Conservation (phyloP, 2,797 vertebrate genomes). For the Neolamprologus multifasciatus region DNA sequence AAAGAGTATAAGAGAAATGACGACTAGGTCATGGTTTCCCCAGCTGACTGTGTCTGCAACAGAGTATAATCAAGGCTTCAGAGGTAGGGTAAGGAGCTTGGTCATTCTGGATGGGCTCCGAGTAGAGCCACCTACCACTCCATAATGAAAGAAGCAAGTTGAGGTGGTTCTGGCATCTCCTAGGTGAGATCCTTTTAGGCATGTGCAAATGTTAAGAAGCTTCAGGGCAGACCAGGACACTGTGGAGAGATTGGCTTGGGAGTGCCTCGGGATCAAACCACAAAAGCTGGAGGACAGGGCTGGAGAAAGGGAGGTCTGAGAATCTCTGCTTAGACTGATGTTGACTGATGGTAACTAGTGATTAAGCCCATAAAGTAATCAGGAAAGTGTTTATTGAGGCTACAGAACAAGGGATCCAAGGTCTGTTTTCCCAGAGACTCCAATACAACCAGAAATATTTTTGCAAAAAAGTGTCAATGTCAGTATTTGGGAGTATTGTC, state of each 20-base stretch:
- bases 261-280: neutral
- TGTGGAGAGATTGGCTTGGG: neutral
- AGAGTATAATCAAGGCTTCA: neutral
- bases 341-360: neutral
- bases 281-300: neutral
- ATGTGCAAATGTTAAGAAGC: neutral
- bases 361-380: neutral
- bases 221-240: neutral
- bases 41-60: neutral
- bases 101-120: neutral
- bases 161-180: neutral
- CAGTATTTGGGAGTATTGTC: neutral
- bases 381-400: neutral
- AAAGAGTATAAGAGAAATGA: neutral
- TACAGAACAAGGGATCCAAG: neutral
- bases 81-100: neutral
- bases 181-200: neutral
- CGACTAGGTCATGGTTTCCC: neutral
- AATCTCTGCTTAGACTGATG: neutral
- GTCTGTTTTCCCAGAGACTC: neutral
- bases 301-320: neutral
- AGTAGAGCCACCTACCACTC: neutral
- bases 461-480: neutral
- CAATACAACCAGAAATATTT: neutral
- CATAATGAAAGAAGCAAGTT: neutral